phyloP scores from a whole-genome alignment of 2,797 vertebrate genomes.

The Kryptopterus vitreolus region DNA sequence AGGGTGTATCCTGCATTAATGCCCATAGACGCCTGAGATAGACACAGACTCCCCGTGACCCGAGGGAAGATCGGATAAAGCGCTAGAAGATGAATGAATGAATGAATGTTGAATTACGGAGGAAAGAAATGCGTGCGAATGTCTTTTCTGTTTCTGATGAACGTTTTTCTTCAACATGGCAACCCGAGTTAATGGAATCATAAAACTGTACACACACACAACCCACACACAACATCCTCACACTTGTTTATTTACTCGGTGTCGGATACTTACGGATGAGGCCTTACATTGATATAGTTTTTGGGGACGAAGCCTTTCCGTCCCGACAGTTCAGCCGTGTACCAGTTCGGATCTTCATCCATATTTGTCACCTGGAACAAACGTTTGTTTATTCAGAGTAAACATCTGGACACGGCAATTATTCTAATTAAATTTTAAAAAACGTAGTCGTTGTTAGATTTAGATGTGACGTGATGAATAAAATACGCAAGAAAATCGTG shows the following conservation, averaged over 20 bases:
- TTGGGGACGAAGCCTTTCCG: constrained; percentile 89
- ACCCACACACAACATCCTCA: background rate
- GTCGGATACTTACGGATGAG: constrained; percentile 85
- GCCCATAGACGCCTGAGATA: no score
- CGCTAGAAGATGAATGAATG: no score
- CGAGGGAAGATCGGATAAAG: no score
- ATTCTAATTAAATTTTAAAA: background rate
- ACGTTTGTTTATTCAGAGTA: background rate
- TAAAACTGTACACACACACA: background rate
- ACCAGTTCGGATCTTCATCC: constrained; percentile 98
- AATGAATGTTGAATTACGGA: no score
- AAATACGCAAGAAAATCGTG: no score
- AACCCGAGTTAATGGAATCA: background rate
- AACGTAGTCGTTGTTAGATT: no score
- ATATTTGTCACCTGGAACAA: constrained; percentile 89
- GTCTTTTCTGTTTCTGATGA: no score
- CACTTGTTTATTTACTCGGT: background rate
- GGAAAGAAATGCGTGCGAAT: no score
- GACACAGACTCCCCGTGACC: no score
- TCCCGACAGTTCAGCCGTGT: constrained; percentile 89
- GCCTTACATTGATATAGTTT: constrained; percentile 93
- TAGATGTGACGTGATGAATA: no score
- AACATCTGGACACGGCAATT: background rate
- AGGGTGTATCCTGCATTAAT: no score
- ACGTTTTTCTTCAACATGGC: no score